Evolutionary conservation across 2,113 vertebrate genomes (phyloP).

Genomic region (Cynoglossus semilaevis): DNA sequence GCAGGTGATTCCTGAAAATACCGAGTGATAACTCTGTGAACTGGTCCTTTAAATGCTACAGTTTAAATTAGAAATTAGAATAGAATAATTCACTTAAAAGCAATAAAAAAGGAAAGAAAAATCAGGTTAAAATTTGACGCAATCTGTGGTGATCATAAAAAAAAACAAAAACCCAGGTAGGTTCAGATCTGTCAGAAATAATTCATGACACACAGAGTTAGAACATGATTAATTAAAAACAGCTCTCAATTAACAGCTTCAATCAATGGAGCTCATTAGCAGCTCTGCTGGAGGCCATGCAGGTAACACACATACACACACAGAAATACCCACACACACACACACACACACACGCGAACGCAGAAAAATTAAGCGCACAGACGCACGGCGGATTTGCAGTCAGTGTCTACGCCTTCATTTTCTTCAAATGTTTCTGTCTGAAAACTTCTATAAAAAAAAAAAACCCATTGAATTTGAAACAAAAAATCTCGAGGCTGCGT

Average conservation of each 20-base stretch:
- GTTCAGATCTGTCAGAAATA: conserved; percentile 55
- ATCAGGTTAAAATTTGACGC: conserved; percentile 3
- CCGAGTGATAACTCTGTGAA: too few species aligned
- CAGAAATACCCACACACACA: conserved; percentile 1
- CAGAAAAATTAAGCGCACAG: not conserved
- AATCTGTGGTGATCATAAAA: conserved; percentile 50
- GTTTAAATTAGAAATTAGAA: too few species aligned
- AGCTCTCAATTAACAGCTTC: conserved; percentile 64
- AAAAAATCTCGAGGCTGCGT: too few species aligned
- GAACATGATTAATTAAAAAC: conserved; percentile 69
- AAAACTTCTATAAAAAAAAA: too few species aligned
- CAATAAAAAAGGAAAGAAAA: conserved; percentile 3
- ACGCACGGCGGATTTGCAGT: too few species aligned
- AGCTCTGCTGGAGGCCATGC: conserved; percentile 55
- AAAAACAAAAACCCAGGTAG: conserved; percentile 1
- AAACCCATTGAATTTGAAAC: too few species aligned
- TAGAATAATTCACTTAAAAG: not conserved
- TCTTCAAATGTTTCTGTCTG: too few species aligned
- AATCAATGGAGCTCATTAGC: conserved; percentile 64
- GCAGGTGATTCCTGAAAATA: too few species aligned
- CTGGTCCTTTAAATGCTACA: too few species aligned
- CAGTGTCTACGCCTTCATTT: too few species aligned
- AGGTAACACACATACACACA: conserved; percentile 27
- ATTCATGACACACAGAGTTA: conserved; percentile 60
- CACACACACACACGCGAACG: not conserved